Evolutionary conservation across 2,797 vertebrate genomes (phyloP), one percentile per base, ranked within the genome.

Genomic region (Melanotaenia nigrans): DNA sequence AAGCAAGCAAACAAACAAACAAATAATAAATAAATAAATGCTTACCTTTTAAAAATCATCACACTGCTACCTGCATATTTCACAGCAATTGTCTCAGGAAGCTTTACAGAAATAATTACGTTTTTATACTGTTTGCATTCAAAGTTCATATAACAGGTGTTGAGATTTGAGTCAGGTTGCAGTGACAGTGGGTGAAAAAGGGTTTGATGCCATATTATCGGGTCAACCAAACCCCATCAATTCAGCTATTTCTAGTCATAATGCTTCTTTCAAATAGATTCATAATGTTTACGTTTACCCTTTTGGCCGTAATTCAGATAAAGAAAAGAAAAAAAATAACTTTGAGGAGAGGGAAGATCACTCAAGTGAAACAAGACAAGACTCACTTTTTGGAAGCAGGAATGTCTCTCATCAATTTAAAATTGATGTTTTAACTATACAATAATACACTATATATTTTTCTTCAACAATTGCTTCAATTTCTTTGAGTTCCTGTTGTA

Each of bases 21-120:
- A 38, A 72, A 25, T 33, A 33, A 47, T 78, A 28, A 42, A 33
- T 36, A 30, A 30, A 12, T 11, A 38, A 72, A 25, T 33, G 45
- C 45, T 45, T 11, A 22, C 22, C n/a, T 22, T 22, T 49, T 49
- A 22, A 49, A 45, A 49, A 49, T 24, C 16, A 68, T 51, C 25
- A 35, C n/a, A 33, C 3, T 49, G 45, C 45, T 10, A n/a, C 45
- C 18, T 47, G 20, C 20, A 49, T n/a, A 14, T 56, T 62, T 58
- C 20, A 62, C 33, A 4, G n/a, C 3, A 40, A 38, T n/a, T 32
- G 20, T 40, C 20, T 51, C 5, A 18, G 45, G 10, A 38, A 16
- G 13, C 24, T 70, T 65, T 24, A 61, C 20, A 42, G 14, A 64
- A 59, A 42, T 60, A 8, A 42, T 61, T 28, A 10, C 5, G 3